Evolutionary conservation across 2,888 invertebrate species (phyloP).

Genomic region (Parnassius apollo): DNA sequence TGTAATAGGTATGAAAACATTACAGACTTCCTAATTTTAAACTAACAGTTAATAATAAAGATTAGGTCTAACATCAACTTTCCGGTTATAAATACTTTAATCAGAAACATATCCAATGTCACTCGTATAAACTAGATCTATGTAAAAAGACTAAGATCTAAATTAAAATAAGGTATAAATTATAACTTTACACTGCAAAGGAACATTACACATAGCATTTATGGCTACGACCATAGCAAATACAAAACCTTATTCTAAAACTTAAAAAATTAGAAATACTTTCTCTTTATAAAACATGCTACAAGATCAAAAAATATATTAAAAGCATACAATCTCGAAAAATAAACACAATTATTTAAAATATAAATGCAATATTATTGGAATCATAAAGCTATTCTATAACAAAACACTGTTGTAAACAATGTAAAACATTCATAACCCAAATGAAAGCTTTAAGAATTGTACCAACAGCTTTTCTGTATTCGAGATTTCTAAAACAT

Average conservation of each 20-base stretch:
- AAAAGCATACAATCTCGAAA: conserved; percentile 54
- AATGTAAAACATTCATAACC: conserved; percentile 16
- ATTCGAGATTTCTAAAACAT: conserved; percentile 21
- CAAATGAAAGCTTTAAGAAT: conserved; percentile 8
- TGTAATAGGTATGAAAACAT: conserved; percentile 42
- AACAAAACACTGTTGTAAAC: conserved; percentile 25
- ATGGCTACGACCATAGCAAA: conserved; percentile 41
- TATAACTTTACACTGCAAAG: conserved; percentile 37
- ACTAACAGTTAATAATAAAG: conserved; percentile 28
- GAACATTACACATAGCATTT: conserved; percentile 48
- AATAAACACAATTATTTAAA: conserved; percentile 45
- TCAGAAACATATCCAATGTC: conserved; percentile 16
- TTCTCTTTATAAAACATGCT: conserved; percentile 42
- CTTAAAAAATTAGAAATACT: conserved; percentile 41
- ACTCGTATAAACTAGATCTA: conserved; percentile 31
- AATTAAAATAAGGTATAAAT: conserved; percentile 31
- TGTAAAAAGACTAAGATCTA: conserved; percentile 32
- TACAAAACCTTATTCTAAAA: conserved; percentile 35
- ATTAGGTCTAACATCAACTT: conserved; percentile 26
- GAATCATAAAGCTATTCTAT: conserved; percentile 23
- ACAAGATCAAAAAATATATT: conserved; percentile 41
- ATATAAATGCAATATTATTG: conserved; percentile 54
- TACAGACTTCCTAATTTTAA: conserved; percentile 35
- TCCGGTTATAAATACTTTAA: conserved; percentile 17
- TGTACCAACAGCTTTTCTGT: conserved; percentile 7